A percentile compares a stretch with the other conserved stretches of the same genome.
Conservation (phyloP, 2,797 vertebrate species). For the Ptychadena robeensis region DNA sequence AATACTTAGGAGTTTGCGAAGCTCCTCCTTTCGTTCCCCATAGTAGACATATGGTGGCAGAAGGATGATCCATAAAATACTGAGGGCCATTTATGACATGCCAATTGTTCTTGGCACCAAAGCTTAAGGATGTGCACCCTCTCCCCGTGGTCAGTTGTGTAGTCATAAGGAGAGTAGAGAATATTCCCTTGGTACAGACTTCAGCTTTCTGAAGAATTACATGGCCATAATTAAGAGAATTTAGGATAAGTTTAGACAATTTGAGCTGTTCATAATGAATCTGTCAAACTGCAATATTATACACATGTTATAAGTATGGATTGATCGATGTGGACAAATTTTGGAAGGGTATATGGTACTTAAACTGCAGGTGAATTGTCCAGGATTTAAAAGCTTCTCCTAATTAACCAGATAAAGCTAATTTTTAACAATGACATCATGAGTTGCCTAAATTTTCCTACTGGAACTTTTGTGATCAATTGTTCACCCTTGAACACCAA, state of each 20-base stretch:
- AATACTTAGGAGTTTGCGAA: constrained; percentile 23
- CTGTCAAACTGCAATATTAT: too few species aligned
- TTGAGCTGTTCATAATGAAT: too few species aligned
- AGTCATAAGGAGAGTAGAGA: constrained; percentile 28
- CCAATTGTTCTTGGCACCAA: constrained; percentile 8
- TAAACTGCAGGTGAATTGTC: too few species aligned
- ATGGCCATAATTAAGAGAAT: neutral
- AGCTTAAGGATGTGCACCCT: constrained; percentile 9
- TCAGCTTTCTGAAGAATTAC: neutral
- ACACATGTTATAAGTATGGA: too few species aligned
- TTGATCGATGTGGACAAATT: too few species aligned
- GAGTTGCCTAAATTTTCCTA: too few species aligned
- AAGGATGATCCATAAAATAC: constrained; percentile 6
- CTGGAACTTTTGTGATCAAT: too few species aligned
- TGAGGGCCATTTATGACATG: neutral
- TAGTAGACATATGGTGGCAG: constrained; percentile 29
- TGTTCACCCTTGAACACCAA: too few species aligned
- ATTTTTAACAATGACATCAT: too few species aligned
- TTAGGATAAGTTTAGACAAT: neutral
- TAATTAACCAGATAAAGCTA: too few species aligned
- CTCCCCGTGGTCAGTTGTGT: constrained; percentile 7
- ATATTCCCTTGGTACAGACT: constrained; percentile 18
- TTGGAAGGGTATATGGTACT: too few species aligned
- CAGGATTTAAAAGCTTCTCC: too few species aligned
- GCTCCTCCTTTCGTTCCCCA: constrained; percentile 6